phyloP scores from a whole-genome alignment of 2,797 vertebrate genomes.

The Acanthurus leucopareius region DNA sequence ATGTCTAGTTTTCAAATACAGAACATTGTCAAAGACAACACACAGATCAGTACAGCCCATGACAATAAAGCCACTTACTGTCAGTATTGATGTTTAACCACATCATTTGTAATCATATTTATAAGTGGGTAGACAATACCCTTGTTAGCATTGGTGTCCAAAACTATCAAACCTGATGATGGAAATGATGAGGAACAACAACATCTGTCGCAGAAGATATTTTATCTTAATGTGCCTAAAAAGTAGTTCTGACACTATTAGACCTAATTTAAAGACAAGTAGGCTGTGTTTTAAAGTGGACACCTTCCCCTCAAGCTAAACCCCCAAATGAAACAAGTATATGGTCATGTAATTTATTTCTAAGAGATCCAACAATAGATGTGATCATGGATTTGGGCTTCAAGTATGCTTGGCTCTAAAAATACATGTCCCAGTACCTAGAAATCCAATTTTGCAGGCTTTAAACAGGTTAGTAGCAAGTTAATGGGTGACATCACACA shows the following conservation, averaged over 20 bases:
- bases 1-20: too few relatives aligned
- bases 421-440: slow-evolving; percentile 37
- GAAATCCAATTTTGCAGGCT: slow-evolving; percentile 41
- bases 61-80: too few relatives aligned
- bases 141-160: too few relatives aligned
- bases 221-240: neutral
- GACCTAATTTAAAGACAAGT: neutral
- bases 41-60: too few relatives aligned
- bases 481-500: slow-evolving; percentile 59
- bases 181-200: too few relatives aligned
- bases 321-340: slow-evolving; percentile 29
- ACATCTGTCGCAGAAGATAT: too few relatives aligned
- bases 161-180: too few relatives aligned
- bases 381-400: slow-evolving; percentile 29
- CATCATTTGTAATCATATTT: too few relatives aligned
- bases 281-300: neutral
- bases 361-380: slow-evolving; percentile 15
- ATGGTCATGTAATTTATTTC: slow-evolving; percentile 23
- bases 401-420: slow-evolving; percentile 27
- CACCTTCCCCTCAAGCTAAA: slow-evolving; percentile 6
- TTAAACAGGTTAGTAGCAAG: slow-evolving; percentile 34
- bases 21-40: too few relatives aligned
- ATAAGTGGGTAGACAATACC: too few relatives aligned
- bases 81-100: too few relatives aligned
- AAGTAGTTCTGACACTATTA: neutral